Conservation (phyloP, 2,797 vertebrate species). For the Pteronotus mesoamericanus region DNA sequence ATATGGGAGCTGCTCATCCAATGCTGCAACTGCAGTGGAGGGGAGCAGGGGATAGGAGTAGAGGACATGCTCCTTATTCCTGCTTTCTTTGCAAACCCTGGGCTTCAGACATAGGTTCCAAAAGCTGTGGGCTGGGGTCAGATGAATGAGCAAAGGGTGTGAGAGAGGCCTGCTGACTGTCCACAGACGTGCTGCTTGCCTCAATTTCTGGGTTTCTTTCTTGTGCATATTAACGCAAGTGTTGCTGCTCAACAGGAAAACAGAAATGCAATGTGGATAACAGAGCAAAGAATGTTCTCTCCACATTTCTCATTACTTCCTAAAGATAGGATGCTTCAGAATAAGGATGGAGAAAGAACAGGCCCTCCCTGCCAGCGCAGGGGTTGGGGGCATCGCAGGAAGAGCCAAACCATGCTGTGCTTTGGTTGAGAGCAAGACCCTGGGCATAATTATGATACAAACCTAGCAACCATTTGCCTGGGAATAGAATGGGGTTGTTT, state of each 20-base stretch:
- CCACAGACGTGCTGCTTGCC: not conserved
- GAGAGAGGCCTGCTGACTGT: not conserved
- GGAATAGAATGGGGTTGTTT: not conserved
- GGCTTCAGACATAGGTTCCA: not conserved
- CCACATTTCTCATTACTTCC: not conserved
- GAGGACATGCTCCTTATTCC: not conserved
- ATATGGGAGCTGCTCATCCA: not conserved
- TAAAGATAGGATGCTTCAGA: not conserved
- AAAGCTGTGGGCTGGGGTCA: not conserved
- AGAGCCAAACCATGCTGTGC: not conserved
- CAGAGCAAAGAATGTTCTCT: not conserved
- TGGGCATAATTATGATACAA: not conserved
- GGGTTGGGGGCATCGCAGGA: not conserved
- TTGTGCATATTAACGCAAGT: not conserved
- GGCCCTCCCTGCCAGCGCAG: not conserved
- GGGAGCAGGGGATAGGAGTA: not conserved
- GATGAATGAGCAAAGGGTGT: not conserved
- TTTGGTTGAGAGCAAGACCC: not conserved
- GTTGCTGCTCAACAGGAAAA: not conserved
- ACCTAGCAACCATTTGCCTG: not conserved
- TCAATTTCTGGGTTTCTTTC: not conserved
- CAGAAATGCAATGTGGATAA: not conserved
- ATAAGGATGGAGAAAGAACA: not conserved
- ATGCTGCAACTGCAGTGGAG: not conserved
- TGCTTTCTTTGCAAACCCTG: not conserved